Evolutionary conservation across 1,140 invertebrate species (phyloP).

Genomic region (Aphidius gifuensis): DNA sequence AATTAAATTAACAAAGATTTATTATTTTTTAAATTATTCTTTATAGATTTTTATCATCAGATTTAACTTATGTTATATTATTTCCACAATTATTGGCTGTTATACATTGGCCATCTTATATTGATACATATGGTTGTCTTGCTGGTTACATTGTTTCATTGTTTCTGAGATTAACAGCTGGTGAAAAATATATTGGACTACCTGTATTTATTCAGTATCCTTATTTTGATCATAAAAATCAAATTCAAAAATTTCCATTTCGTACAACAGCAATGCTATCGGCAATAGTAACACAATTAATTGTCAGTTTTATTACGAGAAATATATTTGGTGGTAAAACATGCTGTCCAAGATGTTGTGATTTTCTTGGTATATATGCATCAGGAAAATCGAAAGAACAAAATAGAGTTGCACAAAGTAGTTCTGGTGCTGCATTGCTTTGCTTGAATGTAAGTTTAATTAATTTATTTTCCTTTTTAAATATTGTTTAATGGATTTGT

Average conservation of each 20-base stretch:
- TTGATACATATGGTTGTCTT: conserved; percentile 78
- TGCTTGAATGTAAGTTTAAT: background rate
- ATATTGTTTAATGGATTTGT: background rate
- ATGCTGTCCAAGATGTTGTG: conserved; percentile 53
- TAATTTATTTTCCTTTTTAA: conserved; percentile 1
- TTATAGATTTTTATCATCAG: conserved; percentile 65
- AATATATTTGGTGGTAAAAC: conserved; percentile 58
- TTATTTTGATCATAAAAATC: conserved; percentile 56
- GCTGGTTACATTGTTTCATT: conserved; percentile 65
- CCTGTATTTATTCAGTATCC: conserved; percentile 65
- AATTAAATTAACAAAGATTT: background rate
- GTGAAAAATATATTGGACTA: conserved; percentile 64
- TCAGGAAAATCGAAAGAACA: conserved; percentile 47
- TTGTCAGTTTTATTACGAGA: conserved; percentile 58
- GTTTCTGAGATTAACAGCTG: conserved; percentile 66
- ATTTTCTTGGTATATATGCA: conserved; percentile 49
- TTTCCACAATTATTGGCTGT: conserved; percentile 80
- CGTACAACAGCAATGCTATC: conserved; percentile 61
- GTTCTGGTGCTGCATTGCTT: conserved; percentile 39
- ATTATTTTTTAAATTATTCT: background rate
- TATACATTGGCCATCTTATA: conserved; percentile 66
- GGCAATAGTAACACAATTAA: conserved; percentile 59
- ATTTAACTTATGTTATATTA: conserved; percentile 77
- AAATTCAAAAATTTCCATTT: conserved; percentile 62
- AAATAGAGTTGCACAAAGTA: conserved; percentile 49